phyloP scores from a whole-genome alignment of 2,888 invertebrate genomes.

The Drosophila nigricruria region DNA sequence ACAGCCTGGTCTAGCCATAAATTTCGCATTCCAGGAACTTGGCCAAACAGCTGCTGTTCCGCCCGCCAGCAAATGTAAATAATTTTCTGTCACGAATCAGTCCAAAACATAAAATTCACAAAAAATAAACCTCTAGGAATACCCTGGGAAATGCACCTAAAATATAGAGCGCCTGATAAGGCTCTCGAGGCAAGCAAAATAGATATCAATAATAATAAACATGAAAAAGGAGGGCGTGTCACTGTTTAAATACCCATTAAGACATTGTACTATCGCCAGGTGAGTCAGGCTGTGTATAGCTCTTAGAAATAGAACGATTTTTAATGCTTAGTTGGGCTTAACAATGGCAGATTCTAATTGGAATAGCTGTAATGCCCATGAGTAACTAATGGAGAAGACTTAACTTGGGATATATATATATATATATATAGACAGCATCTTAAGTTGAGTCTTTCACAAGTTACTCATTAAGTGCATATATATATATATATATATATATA shows the following conservation, averaged over 20 bases:
- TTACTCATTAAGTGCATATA: no score
- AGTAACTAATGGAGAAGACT: no score
- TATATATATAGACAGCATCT: no score
- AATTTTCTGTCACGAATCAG: conserved; percentile 20
- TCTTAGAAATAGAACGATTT: no score
- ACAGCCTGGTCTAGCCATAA: neutral
- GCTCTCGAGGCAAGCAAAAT: neutral
- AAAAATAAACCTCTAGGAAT: neutral
- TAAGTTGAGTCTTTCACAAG: no score
- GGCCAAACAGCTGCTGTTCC: conserved; percentile 29
- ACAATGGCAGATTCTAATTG: no score
- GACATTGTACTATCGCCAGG: neutral
- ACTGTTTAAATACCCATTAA: neutral
- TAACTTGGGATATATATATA: no score
- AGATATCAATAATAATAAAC: neutral
- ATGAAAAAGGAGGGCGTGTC: neutral
- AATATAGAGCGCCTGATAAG: neutral
- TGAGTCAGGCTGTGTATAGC: neutral
- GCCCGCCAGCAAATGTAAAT: conserved; percentile 6
- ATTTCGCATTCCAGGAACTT: conserved; percentile 32
- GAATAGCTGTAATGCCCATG: no score
- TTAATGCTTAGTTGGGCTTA: no score
- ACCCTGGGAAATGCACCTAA: neutral
- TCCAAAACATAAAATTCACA: conserved; percentile 5
- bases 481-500: no score